A percentile compares a stretch with the other conserved stretches of the same genome.
Conservation (phyloP, 2,113 vertebrate species). For the Triplophysa rosa region DNA sequence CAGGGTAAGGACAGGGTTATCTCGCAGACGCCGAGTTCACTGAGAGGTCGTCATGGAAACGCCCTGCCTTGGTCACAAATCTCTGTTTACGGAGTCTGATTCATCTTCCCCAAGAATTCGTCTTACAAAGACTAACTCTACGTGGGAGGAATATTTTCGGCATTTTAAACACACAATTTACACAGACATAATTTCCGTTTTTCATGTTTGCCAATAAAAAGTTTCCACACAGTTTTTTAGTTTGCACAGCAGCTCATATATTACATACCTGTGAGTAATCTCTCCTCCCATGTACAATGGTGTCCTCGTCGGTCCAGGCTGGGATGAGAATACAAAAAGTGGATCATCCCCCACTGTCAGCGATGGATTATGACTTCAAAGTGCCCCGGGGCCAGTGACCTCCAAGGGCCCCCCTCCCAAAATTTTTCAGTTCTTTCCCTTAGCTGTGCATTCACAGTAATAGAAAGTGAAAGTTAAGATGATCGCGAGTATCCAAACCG, state of each 20-base stretch:
- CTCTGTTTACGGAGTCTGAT: background rate
- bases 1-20: conserved; percentile 20
- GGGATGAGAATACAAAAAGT: no score
- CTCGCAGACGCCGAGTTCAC: conserved; percentile 10
- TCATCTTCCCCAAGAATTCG: conserved; percentile 6
- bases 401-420: no score
- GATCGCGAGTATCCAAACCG: no score
- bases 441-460: no score
- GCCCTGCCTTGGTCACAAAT: conserved; percentile 30
- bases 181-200: background rate
- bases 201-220: background rate
- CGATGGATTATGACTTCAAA: no score
- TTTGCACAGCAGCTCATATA: background rate
- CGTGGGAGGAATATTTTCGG: conserved; percentile 1
- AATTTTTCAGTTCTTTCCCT: no score
- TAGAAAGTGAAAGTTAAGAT: no score
- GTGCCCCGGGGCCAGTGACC: no score
- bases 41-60: conserved; percentile 20
- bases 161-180: background rate
- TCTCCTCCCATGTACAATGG: no score
- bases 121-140: background rate
- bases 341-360: no score
- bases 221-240: background rate
- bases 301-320: no score
- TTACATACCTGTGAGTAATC: background rate